A percentile compares a stretch with the other conserved stretches of the same genome.
Conservation (phyloP, 2,797 vertebrate species). For the Oreonectes daqikongensis region DNA sequence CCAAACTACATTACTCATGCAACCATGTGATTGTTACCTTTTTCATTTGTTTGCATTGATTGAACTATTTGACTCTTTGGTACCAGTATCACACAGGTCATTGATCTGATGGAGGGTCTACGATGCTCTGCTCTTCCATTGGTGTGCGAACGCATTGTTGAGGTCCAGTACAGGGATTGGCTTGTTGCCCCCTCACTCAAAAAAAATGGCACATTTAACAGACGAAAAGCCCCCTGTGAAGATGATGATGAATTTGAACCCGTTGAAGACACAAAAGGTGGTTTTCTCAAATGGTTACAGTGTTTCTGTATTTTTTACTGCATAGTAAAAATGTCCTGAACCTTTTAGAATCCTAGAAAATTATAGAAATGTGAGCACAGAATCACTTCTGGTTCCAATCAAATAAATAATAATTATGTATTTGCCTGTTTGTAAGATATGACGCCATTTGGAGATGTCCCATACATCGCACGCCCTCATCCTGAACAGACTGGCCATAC, state of each 20-base stretch:
- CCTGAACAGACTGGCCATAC: conserved; percentile 82
- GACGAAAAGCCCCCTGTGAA: conserved; percentile 61
- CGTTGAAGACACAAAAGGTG: conserved; percentile 64
- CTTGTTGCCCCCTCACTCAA: conserved; percentile 78
- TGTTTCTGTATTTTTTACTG: not conserved
- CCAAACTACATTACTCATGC: not conserved
- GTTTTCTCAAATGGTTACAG: not conserved
- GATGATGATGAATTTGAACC: conserved; percentile 51
- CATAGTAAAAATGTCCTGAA: not conserved
- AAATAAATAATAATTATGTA: not conserved
- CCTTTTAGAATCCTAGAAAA: not conserved
- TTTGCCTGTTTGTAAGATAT: conserved; percentile 54
- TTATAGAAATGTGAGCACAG: not conserved
- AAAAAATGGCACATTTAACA: conserved; percentile 75
- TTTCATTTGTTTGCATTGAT: not conserved
- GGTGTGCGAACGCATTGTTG: conserved; percentile 83
- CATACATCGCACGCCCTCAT: conserved; percentile 85
- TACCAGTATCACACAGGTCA: conserved; percentile 87
- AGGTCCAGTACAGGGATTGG: conserved; percentile 86
- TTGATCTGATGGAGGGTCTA: conserved; percentile 85
- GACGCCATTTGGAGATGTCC: conserved; percentile 68
- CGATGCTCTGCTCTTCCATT: conserved; percentile 75
- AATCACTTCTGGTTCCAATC: not conserved
- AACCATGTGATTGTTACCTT: not conserved
- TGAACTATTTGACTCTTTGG: not conserved